These are phyloP conservation scores for Bactericera cockerelli DNA, from an alignment of 1,140 invertebrate species.

Conservation along the genomic window DNA sequence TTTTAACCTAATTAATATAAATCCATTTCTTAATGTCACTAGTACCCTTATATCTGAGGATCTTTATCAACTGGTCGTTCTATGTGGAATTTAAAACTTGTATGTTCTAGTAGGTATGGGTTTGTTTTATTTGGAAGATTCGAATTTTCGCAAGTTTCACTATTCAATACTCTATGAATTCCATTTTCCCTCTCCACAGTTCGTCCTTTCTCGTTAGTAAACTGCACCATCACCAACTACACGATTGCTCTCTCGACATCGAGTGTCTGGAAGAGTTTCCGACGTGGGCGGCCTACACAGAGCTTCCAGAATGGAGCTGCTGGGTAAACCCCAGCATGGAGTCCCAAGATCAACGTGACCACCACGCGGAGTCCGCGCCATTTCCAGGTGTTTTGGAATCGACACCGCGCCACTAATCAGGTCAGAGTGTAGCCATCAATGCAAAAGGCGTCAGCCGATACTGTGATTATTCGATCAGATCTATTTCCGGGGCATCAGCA, in stretches of 20 bases:
- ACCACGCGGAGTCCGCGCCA: constrained; percentile 40
- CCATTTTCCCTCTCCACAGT: too few species aligned
- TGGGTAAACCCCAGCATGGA: constrained; percentile 23
- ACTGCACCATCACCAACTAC: constrained; percentile 59
- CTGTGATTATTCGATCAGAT: constrained; percentile 32
- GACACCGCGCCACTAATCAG: constrained; percentile 46
- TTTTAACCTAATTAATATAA: too few species aligned
- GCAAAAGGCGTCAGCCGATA: constrained; percentile 47
- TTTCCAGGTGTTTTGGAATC: constrained; percentile 44
- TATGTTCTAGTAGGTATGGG: too few species aligned
- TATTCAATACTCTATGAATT: too few species aligned
- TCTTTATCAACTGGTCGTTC: too few species aligned
- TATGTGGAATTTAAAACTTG: too few species aligned
- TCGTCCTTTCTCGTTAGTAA: constrained; percentile 40
- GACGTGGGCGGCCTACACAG: constrained; percentile 56
- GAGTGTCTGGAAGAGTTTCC: constrained; percentile 43
- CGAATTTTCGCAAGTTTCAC: too few species aligned
- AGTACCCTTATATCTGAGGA: too few species aligned
- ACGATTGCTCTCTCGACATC: constrained; percentile 55
- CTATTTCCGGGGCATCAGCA: background rate
- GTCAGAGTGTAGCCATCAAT: constrained; percentile 56
- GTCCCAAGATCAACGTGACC: constrained; percentile 33
- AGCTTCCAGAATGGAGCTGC: constrained; percentile 57
- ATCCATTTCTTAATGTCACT: too few species aligned
- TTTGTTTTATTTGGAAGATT: too few species aligned